Percentiles rank a stretch among this genome's conserved stretches.
phyloP scores from a whole-genome alignment of 1,140 invertebrate genomes.

The Cyclargus thomasi region DNA sequence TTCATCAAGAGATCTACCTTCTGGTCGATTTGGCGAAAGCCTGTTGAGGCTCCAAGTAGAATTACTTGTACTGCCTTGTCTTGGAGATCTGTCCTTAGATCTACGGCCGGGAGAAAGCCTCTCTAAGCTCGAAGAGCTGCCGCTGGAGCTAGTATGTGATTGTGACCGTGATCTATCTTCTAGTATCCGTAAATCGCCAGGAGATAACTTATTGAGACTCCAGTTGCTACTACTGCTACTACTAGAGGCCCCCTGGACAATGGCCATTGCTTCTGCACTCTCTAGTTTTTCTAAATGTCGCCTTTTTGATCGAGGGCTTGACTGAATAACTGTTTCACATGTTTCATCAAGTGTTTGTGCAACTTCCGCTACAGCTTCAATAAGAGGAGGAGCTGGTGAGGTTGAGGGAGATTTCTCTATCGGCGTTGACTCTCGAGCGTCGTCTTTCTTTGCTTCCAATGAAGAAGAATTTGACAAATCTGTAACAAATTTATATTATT shows the following conservation, averaged over 20 bases:
- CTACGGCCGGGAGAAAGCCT: conserved; percentile 68
- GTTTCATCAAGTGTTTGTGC: conserved; percentile 81
- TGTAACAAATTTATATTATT: conserved; percentile 29
- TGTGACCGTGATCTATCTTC: conserved; percentile 74
- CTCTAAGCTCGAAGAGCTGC: conserved; percentile 72
- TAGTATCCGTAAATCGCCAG: conserved; percentile 74
- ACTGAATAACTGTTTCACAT: conserved; percentile 79
- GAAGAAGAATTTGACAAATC: conserved; percentile 38
- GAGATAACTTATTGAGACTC: conserved; percentile 73
- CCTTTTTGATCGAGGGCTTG: conserved; percentile 74
- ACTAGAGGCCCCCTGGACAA: conserved; percentile 68
- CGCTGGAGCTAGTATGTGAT: conserved; percentile 72
- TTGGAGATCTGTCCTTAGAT: conserved; percentile 72
- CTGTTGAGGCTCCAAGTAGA: conserved; percentile 73
- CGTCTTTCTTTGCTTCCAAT: conserved; percentile 41
- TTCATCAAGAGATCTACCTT: conserved; percentile 69
- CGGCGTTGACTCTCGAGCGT: conserved; percentile 13
- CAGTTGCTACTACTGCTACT: conserved; percentile 73
- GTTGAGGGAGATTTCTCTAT: conserved; percentile 36
- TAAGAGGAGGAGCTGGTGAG: conserved; percentile 51
- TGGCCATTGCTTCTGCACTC: conserved; percentile 65
- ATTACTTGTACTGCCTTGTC: conserved; percentile 70
- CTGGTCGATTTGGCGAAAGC: conserved; percentile 67
- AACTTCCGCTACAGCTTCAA: conserved; percentile 81
- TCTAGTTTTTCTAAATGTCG: conserved; percentile 70